Evolutionary conservation across 2,888 invertebrate genomes (phyloP), one percentile per base, ranked within the genome.

Genomic region (Teleiodes luculella): DNA sequence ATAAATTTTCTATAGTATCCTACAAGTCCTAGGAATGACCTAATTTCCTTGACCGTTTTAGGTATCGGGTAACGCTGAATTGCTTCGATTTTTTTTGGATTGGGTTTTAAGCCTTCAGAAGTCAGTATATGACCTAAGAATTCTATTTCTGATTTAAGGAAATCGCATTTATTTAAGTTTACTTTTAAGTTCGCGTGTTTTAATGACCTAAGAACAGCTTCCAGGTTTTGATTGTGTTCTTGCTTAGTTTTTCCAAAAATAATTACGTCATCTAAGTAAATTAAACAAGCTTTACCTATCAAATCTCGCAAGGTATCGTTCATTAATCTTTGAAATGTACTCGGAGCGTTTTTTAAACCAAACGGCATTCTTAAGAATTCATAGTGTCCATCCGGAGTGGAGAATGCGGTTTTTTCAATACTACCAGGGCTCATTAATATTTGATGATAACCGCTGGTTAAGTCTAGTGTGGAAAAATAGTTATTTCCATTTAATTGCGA

Each of bases 201-300:
- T 8, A 73, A 46, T 46, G 65, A 54, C 1, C 62, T 14, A 41
- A 73, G 69, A 28, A 72, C 57, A 50, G 55, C 35, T 18, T 20
- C 36, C 3, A 74, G 54, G 46, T 65, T 68, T 53, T 52, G 2
- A 1, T 56, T 58, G 39, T 72, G 70, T 41, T 65, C 61, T 54
- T 61, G 54, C 0, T 71, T 46, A 5, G 33, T 14, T 10, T 18
- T 51, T 24, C 24, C 24, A 24, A 24, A 24, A 24, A 24, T 24
- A 24, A 24, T 66, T 11, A 76, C 63, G 53, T 73, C 74, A 51
- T 72, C 70, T 20, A 71, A 30, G 46, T 72, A 72, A 1, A 68
- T 64, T 46, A 67, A 63, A 57, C 66, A 66, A 20, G 49, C 52
- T 5, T 48, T 47, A 4, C 57, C 59, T 39, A 56, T 56, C 8